These are phyloP conservation scores for Scolopax mira DNA, from an alignment of 2,113 vertebrate species.

Conservation along the genomic window DNA sequence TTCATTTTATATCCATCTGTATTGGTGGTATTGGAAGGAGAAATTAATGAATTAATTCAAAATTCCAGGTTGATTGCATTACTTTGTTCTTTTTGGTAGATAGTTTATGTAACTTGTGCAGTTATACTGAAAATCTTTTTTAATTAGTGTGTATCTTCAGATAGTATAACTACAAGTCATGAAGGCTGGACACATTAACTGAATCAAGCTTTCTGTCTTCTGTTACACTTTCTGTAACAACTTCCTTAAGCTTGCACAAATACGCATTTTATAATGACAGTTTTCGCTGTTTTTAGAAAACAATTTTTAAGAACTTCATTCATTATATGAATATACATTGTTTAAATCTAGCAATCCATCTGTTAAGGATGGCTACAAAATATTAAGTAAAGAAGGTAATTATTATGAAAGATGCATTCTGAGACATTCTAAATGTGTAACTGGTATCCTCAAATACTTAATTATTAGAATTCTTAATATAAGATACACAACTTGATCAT, in stretches of 20 bases:
- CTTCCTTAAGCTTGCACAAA: background rate
- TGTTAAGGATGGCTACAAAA: background rate
- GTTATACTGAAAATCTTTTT: background rate
- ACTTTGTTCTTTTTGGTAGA: background rate
- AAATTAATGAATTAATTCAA: background rate
- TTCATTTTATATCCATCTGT: background rate
- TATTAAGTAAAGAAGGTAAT: background rate
- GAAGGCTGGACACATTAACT: background rate
- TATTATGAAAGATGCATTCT: background rate
- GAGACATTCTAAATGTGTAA: background rate
- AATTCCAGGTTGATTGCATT: background rate
- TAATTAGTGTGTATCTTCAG: background rate
- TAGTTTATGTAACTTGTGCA: background rate
- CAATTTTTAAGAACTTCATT: background rate
- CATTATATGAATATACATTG: background rate
- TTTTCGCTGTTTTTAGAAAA: too few relatives aligned
- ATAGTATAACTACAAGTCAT: background rate
- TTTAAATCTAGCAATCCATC: background rate
- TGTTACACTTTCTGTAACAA: background rate
- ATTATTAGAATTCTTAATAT: background rate
- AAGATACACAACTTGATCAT: slow-evolving; percentile 16
- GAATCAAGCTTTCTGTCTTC: background rate
- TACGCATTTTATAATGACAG: background rate
- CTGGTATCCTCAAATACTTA: slow-evolving; percentile 1
- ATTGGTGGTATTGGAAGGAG: background rate